These are phyloP conservation scores for Rhincodon typus DNA, from an alignment of 2,797 vertebrate species.

Conservation along the genomic window DNA sequence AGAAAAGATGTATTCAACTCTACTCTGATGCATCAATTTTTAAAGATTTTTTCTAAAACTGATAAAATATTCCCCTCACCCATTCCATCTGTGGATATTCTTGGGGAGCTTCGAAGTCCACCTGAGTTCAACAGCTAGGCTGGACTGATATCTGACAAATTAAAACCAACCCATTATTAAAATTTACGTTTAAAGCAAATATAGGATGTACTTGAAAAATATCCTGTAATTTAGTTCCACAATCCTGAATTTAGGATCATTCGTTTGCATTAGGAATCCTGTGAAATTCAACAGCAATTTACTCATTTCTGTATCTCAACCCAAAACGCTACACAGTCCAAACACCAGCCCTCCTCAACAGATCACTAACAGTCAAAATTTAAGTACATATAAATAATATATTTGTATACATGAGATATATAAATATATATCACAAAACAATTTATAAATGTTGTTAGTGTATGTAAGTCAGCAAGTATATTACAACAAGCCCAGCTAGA, in stretches of 20 bases:
- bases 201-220: neutral
- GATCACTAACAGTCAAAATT: neutral
- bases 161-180: neutral
- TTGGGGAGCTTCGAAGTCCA: neutral
- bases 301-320: neutral
- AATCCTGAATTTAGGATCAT: neutral
- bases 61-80: neutral
- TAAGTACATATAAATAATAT: neutral
- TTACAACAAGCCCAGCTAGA: neutral
- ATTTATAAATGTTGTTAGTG: neutral
- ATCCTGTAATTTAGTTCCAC: neutral
- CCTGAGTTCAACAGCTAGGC: neutral
- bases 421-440: neutral
- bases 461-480: too few species aligned
- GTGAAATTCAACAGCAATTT: neutral
- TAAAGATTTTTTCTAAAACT: neutral
- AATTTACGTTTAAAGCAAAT: neutral
- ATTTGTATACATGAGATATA: neutral
- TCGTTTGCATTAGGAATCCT: neutral
- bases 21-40: neutral
- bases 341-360: neutral
- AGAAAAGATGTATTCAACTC: neutral
- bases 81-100: neutral
- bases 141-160: neutral
- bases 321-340: neutral